Percentiles rank a stretch among this genome's conserved stretches.
Evolutionary conservation across 2,113 vertebrate genomes (phyloP).

Genomic region (Dinomys branickii): DNA sequence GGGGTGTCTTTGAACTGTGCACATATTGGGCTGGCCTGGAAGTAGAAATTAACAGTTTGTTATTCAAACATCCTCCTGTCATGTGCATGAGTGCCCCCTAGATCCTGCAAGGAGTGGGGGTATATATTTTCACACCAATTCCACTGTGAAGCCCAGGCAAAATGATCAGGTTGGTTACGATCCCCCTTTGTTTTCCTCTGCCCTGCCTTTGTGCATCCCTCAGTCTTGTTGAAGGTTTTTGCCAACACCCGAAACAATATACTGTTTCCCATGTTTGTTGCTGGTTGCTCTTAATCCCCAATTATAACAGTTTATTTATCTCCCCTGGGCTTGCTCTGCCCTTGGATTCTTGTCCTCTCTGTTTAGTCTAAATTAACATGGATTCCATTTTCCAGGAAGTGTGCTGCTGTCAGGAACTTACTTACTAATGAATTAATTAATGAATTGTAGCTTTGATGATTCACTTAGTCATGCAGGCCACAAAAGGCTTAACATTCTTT

Average conservation of each 20-base stretch:
- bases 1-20: no score
- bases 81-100: neutral
- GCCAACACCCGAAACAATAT: neutral
- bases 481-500: conserved; percentile 15
- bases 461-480: conserved; percentile 14
- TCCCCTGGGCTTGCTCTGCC: neutral
- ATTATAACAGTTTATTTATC: no score
- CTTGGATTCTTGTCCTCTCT: neutral
- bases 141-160: neutral
- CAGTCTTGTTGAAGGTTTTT: neutral
- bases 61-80: neutral
- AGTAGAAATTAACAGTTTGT: neutral
- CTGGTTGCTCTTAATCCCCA: neutral
- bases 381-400: neutral
- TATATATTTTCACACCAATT: neutral
- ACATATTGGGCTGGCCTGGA: neutral
- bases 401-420: neutral
- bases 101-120: neutral
- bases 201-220: neutral
- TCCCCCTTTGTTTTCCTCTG: neutral
- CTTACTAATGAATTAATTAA: neutral
- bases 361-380: neutral
- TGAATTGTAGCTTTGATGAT: conserved; percentile 11
- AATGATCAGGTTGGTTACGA: neutral
- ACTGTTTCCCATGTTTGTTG: neutral